Evolutionary conservation across 2,113 vertebrate species (phyloP), one percentile per base, ranked within the genome.

Genomic region (Barnardius zonarius): DNA sequence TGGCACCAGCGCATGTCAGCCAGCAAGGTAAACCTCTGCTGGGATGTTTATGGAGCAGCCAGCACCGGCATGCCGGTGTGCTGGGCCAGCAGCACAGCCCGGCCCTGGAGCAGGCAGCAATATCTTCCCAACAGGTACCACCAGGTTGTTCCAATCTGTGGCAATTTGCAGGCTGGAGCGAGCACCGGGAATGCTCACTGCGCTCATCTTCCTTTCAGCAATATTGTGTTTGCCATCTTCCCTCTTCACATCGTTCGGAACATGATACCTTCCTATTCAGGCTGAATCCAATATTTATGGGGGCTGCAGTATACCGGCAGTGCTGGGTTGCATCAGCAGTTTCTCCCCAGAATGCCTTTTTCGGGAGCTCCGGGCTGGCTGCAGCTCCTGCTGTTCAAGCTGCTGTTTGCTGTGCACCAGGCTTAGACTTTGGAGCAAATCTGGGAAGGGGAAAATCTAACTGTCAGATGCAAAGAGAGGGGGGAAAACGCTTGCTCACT

Each of bases 211-310:
- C 89, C 39, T 85, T 17, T 69, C 74, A 17, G 3, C 2, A 35
- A 5, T 5, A 37, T 3, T 1, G 2, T 10, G 4, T 61, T 57
- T 82, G 77, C 17, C 4, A 68, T 37, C 62, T 57, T n/a, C 54
- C 28, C 57, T 68, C 62, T 64, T 51, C 89, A 66, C 23, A 77
- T 28, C 9, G 0, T 16, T 73, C 52, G 25, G 46, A 72, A 51
- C 1, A 5, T 2, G 5, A 10, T 49, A 67, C 91, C 52, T 87
- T 61, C 74, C 67, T 31, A 31, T 73, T 72, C 84, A 55, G 77
- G 54, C 54, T 41, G 54, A 83, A 95, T 91, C 74, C 87, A 95
- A 83, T 87, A 90, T 94, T 95, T 92, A 94, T 95, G 4, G 67
- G 52, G 0, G 52, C 91, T 92, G 93, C 86, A 92, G 95, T 87